phyloP scores from a whole-genome alignment of 2,888 invertebrate species.

The Drosophila siamana region DNA sequence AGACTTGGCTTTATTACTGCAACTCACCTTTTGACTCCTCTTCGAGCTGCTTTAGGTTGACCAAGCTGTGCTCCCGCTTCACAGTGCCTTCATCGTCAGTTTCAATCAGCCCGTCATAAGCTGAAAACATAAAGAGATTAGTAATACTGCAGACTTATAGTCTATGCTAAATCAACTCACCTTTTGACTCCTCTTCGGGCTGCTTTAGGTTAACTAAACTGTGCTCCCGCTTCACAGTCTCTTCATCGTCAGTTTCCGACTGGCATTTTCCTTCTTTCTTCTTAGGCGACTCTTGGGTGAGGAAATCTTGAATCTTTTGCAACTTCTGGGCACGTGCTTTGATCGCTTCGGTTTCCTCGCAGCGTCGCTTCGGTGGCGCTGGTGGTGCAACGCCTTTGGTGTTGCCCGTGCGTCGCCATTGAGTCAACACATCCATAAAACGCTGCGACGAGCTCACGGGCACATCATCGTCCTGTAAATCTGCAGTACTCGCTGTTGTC shows the following conservation, averaged over 20 bases:
- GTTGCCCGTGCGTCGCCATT: conserved; percentile 84
- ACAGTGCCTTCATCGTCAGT: conserved; percentile 41
- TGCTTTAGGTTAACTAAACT: conserved; percentile 59
- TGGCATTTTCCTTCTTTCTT: conserved; percentile 56
- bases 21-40: conserved; percentile 56
- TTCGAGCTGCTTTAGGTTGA: conserved; percentile 51
- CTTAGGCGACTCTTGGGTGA: conserved; percentile 58
- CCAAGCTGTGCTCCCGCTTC: conserved; percentile 37
- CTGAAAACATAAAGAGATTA: conserved; percentile 41
- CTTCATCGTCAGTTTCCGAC: conserved; percentile 56
- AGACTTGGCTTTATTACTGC: no score
- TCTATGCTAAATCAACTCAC: conserved; percentile 20
- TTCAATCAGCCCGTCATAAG: conserved; percentile 70
- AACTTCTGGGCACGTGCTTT: conserved; percentile 76
- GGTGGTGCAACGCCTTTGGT: conserved; percentile 69
- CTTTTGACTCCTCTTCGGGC: conserved; percentile 53
- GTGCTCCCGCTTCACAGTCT: background rate
- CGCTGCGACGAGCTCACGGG: conserved; percentile 84
- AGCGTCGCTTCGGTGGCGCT: conserved; percentile 73
- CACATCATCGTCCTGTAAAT: conserved; percentile 81
- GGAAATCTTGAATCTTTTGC: conserved; percentile 82
- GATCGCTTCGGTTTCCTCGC: conserved; percentile 73
- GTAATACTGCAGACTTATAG: no score
- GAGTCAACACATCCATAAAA: conserved; percentile 80
- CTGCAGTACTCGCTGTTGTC: background rate